Evolutionary conservation across 2,888 invertebrate species (phyloP).

Genomic region (Pardosa pseudoannulata): DNA sequence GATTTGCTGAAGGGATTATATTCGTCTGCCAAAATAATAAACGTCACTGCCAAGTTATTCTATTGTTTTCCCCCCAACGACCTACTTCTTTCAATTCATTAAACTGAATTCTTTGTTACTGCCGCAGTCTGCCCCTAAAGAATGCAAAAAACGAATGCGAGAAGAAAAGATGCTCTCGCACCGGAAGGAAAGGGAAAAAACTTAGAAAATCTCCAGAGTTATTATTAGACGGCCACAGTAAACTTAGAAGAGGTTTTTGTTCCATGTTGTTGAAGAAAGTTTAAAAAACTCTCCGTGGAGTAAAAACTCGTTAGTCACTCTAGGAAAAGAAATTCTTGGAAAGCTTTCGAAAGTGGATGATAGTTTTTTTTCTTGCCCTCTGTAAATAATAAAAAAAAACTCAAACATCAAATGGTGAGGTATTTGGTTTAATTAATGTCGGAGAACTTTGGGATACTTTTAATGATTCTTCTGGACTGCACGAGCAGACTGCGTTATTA

Average conservation of each 20-base stretch:
- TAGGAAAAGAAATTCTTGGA: not conserved
- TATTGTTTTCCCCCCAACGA: constrained; percentile 44
- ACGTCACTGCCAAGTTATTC: constrained; percentile 38
- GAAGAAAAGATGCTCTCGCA: not conserved
- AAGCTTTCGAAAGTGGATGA: no score
- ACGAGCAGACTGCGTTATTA: no score
- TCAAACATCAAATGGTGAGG: no score
- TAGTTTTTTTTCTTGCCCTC: no score
- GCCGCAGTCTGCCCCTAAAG: constrained; percentile 13
- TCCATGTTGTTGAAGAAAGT: not conserved
- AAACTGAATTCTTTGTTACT: constrained; percentile 49
- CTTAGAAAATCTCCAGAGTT: constrained; percentile 2
- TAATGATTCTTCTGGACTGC: no score
- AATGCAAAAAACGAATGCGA: constrained; percentile 21
- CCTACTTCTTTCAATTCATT: constrained; percentile 59
- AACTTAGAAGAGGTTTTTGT: constrained; percentile 15
- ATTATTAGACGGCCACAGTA: not conserved
- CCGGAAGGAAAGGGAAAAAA: not conserved
- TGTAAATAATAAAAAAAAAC: no score
- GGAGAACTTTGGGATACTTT: no score
- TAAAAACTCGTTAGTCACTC: not conserved
- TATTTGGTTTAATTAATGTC: no score
- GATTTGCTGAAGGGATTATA: constrained; percentile 5
- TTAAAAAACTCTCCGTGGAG: not conserved
- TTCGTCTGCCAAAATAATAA: constrained; percentile 45